Base-by-base conservation (phyloP, 2,888 invertebrate genomes). In the Dryomyza anilis region DNA sequence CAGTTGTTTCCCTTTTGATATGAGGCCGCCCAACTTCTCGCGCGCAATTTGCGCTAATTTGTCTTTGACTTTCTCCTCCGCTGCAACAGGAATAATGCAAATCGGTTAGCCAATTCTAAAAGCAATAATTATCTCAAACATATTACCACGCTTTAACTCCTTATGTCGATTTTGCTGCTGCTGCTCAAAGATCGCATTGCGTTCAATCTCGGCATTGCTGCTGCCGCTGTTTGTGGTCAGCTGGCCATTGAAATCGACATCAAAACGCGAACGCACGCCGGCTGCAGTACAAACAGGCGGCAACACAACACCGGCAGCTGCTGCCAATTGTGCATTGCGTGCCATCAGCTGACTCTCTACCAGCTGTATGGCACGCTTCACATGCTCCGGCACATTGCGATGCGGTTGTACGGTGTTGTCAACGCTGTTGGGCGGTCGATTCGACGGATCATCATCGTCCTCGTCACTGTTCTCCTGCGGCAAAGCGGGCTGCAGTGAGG, bases 381-480 rank as follows among this genome's bases (percentile, higher is more conserved):
- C 82, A 68, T 79, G 77, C 56, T 82, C 82, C 2, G 82, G 82
- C 64, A 82, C 75, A 59, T 63, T 67, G 36, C 55, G 64, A 5
- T 57, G 43, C 27, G 45, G 61, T n/a, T n/a, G n/a, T n/a, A n/a
- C n/a, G n/a, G n/a, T n/a, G 21, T n/a, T 16, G 27, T 57, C 50
- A 6, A 25, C 52, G 19, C 12, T 46, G 29, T 21, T 36, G 3
- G n/a, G 16, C 3, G 16, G 36, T 19, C 21, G 21, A 66, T 29
- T 45, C 45, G 29, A 45, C 7, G 65, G 69, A 64, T 70, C 70
- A 16, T 77, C 77, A 10, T 87, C 87, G 16, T 91, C 90, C 10
- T 89, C 91, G n/a, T 88, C 87, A 69, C 91, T 92, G 21, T 89
- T 89, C 74, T 93, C 93, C 72, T 92, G 86, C 0, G 92, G 91